Evolutionary conservation across 2,113 vertebrate species (phyloP).

Genomic region (Melanostigma gelatinosum): DNA sequence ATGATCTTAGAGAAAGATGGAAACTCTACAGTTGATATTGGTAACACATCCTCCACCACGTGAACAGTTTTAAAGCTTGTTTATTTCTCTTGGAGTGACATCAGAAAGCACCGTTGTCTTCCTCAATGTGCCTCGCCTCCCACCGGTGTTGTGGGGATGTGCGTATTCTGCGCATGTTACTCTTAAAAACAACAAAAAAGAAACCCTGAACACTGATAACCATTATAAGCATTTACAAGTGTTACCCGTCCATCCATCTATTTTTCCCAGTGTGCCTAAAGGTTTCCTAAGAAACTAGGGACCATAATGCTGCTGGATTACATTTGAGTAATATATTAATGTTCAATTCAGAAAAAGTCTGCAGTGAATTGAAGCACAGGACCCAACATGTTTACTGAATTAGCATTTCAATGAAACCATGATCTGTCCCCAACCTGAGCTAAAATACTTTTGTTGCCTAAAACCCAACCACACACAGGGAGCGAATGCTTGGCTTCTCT

Average conservation of each 20-base stretch:
- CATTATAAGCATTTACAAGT: background rate
- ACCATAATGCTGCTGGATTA: background rate
- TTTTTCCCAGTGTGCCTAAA: background rate
- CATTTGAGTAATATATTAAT: background rate
- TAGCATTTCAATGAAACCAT: background rate
- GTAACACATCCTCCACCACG: too few species aligned
- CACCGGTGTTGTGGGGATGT: too few species aligned
- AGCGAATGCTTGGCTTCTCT: background rate
- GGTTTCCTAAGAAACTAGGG: background rate
- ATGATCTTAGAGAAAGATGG: too few species aligned
- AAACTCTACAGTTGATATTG: too few species aligned
- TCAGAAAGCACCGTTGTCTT: too few species aligned
- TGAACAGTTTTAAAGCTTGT: too few species aligned
- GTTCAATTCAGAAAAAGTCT: background rate
- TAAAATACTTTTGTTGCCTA: background rate
- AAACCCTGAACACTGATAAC: background rate
- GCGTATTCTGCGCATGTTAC: background rate
- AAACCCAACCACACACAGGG: background rate
- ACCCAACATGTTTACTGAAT: background rate
- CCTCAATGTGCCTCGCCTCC: too few species aligned
- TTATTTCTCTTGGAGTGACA: too few species aligned
- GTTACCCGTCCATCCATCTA: background rate
- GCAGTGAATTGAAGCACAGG: background rate
- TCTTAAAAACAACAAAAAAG: background rate
- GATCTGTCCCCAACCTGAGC: background rate